phyloP scores from a whole-genome alignment of 2,888 invertebrate genomes.

The Heliconius aoede region DNA sequence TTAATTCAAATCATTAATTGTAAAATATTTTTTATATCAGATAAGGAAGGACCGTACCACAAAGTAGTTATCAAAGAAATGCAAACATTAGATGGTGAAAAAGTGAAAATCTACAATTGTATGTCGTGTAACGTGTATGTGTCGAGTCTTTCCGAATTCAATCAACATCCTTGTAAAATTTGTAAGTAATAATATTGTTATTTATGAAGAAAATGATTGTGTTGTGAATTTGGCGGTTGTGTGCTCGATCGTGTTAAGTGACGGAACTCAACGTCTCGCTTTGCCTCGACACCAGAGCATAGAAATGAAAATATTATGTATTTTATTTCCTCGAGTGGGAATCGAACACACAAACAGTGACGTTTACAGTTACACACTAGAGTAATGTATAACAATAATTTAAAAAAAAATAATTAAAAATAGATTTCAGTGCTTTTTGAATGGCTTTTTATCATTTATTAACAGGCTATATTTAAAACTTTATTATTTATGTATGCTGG shows the following conservation, averaged over 20 bases:
- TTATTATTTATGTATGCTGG: too few relatives aligned
- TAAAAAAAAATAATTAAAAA: too few relatives aligned
- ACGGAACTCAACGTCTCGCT: too few relatives aligned
- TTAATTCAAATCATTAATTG: background rate
- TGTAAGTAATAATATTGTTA: constrained; percentile 57
- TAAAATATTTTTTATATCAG: constrained; percentile 54
- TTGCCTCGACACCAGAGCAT: too few relatives aligned
- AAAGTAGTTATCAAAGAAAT: constrained; percentile 69
- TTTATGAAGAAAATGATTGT: background rate
- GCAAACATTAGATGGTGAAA: constrained; percentile 56
- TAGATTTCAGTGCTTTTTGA: too few relatives aligned
- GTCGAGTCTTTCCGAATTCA: constrained; percentile 64
- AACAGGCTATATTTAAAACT: too few relatives aligned
- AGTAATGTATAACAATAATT: too few relatives aligned
- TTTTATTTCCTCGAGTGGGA: too few relatives aligned
- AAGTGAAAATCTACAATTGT: constrained; percentile 68
- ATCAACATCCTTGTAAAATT: constrained; percentile 65
- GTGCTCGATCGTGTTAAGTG: background rate
- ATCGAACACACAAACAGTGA: too few relatives aligned
- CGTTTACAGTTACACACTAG: too few relatives aligned
- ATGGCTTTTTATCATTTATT: too few relatives aligned
- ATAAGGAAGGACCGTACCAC: constrained; percentile 62
- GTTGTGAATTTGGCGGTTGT: background rate
- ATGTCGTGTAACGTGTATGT: constrained; percentile 66
- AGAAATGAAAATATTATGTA: too few relatives aligned